These are phyloP conservation scores for Setophaga coronata DNA, from an alignment of 2,113 vertebrate species.

Conservation along the genomic window DNA sequence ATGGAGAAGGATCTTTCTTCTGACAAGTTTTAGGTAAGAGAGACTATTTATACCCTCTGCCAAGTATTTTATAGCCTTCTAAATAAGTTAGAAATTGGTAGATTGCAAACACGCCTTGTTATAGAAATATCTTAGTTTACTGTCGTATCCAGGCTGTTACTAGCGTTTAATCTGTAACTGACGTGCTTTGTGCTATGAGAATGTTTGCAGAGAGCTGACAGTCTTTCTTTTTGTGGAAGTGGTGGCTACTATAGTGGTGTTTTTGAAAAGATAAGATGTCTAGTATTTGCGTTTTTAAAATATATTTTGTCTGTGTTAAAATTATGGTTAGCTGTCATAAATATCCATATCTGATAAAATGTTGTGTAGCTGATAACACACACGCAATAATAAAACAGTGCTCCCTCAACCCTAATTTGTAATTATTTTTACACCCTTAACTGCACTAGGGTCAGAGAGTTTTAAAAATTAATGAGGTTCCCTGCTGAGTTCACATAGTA, in stretches of 20 bases:
- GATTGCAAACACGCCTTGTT: background rate
- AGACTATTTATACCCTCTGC: slow-evolving; percentile 42
- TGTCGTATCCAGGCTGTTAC: slow-evolving; percentile 42
- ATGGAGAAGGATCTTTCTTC: slow-evolving; percentile 67
- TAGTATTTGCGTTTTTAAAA: slow-evolving; percentile 28
- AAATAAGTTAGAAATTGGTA: slow-evolving; percentile 49
- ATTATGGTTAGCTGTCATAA: slow-evolving; percentile 36
- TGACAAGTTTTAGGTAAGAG: slow-evolving; percentile 81
- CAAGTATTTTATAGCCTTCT: slow-evolving; percentile 44
- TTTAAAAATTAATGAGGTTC: slow-evolving; percentile 83
- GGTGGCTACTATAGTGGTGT: slow-evolving; percentile 23
- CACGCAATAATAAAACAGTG: slow-evolving; percentile 67
- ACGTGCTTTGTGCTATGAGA: slow-evolving; percentile 68
- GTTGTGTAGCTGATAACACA: slow-evolving; percentile 35
- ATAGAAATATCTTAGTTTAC: slow-evolving; percentile 41
- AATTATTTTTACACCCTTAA: slow-evolving; percentile 80
- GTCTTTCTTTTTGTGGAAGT: background rate
- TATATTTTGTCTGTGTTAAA: background rate
- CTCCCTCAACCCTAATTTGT: slow-evolving; percentile 76
- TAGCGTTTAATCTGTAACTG: slow-evolving; percentile 60
- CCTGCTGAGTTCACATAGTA: slow-evolving; percentile 75
- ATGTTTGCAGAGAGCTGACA: slow-evolving; percentile 2
- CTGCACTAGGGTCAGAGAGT: slow-evolving; percentile 75
- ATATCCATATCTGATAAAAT: background rate
- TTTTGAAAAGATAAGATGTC: slow-evolving; percentile 13